Percentiles rank a stretch among this genome's conserved stretches.
Evolutionary conservation across 1,140 invertebrate genomes (phyloP).

Genomic region (Penaeus indicus): DNA sequence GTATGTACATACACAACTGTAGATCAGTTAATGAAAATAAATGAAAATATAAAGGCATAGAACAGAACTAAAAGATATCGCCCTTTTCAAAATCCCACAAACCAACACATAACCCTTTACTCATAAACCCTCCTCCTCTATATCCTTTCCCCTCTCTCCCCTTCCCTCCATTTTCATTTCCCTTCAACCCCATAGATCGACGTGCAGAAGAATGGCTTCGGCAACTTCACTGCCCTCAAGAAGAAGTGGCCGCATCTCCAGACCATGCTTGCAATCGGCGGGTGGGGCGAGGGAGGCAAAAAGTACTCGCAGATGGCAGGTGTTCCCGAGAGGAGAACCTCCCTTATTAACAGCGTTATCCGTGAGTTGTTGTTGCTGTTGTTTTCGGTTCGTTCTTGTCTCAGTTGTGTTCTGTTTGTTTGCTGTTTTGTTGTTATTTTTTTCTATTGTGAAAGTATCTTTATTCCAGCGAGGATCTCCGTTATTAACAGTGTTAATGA

Average conservation of each 20-base stretch:
- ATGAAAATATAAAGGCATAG: too few species aligned
- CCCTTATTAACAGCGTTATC: conserved; percentile 83
- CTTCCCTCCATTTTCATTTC: not conserved
- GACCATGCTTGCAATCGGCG: conserved; percentile 84
- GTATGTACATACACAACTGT: not conserved
- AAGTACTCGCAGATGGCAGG: conserved; percentile 87
- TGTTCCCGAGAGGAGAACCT: conserved; percentile 77
- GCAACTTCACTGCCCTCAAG: conserved; percentile 75
- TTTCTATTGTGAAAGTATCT: not conserved
- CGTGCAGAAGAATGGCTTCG: conserved; percentile 40
- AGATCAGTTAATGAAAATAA: too few species aligned
- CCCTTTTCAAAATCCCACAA: too few species aligned
- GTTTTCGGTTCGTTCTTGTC: not conserved
- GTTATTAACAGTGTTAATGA: not conserved
- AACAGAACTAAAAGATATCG: too few species aligned
- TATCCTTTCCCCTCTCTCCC: not conserved
- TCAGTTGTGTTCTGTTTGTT: not conserved
- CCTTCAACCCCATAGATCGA: conserved; percentile 38
- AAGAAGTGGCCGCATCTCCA: conserved; percentile 81
- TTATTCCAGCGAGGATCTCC: not conserved
- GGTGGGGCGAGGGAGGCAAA: conserved; percentile 88
- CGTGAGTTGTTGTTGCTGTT: conserved; percentile 72
- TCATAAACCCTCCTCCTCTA: not conserved
- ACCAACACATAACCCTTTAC: not conserved
- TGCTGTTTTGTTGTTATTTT: not conserved